Evolutionary conservation across 1,140 invertebrate species (phyloP), one percentile per base, ranked within the genome.

Genomic region (Scylla paramamosain): DNA sequence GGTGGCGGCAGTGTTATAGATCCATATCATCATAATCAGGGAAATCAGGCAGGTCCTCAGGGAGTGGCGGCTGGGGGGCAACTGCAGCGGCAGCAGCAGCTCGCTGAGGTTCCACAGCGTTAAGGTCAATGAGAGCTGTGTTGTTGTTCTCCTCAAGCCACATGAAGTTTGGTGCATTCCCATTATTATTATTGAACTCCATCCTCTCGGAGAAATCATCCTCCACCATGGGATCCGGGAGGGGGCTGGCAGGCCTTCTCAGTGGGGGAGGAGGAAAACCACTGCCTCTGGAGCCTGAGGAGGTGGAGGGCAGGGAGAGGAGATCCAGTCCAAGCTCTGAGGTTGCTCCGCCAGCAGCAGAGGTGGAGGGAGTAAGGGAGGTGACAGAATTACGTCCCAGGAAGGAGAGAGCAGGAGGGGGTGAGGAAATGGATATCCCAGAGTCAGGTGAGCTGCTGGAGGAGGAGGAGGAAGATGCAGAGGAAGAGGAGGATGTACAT

Each of bases 131-230:
- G 8, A 95, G 86, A 0, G 94, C 94, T 12, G 89, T 95, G 89
- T 95, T 95, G 52, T 95, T 95, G 32, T 95, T 95, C 91, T 95
- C 94, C 59, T 95, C 94, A 28, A 95, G 90, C 94, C 94, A 95
- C 94, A 95, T 95, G 52, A 92, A 95, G 28, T 95, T 95, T 0
- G 94, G 94, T 16, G 91, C 94, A 82, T 88, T 92, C 16, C 82
- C 89, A 46, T 95, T 95, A 28, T 95, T 95, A 48, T 95, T 95
- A 59, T 95, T 95, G 48, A 95, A 95, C 84, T 95, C 94, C 94
- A 95, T 95, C 25, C 94, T 89, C 86, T 95, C 94, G 4, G 94
- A 95, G 59, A 95, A 92, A 52, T 95, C 94, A 46, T 95, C 94
- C 12, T 95, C 94, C 10, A 48, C 91, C 94, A 95, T 95, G 48